Conservation (phyloP, 2,888 invertebrate genomes). For the Drosophila setosimentum region DNA sequence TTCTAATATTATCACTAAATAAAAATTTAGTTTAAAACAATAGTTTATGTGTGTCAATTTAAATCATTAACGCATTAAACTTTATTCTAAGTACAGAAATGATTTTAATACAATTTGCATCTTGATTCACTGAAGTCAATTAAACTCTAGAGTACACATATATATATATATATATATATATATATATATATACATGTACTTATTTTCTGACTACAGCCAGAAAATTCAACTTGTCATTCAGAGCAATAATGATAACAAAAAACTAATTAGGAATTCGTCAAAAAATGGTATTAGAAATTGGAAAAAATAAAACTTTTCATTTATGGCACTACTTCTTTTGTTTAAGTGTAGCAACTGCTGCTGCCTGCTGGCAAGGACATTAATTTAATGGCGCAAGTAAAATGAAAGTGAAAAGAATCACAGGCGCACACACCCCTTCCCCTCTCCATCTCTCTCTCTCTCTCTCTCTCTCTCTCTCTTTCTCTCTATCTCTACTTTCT, state of each 20-base stretch:
- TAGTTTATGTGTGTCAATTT: neutral
- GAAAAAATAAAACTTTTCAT: neutral
- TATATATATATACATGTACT: no score
- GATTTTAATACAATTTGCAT: no score
- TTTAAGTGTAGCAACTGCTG: constrained; percentile 1
- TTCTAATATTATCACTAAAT: neutral
- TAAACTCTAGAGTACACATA: no score
- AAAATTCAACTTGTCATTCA: neutral
- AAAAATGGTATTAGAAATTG: neutral
- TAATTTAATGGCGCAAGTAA: constrained; percentile 68
- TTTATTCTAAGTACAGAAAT: no score
- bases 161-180: no score
- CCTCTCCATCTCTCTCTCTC: neutral
- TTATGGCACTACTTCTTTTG: neutral
- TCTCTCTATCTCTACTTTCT: neutral
- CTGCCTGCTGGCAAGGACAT: constrained; percentile 57
- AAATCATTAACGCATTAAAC: neutral
- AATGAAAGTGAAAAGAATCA: constrained; percentile 63
- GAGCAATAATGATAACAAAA: neutral
- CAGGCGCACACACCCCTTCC: neutral
- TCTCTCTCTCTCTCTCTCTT: neutral
- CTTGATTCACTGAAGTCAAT: no score
- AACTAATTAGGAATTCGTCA: rapidly evolving
- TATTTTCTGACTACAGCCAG: neutral
- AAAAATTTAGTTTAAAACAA: neutral